phyloP scores from a whole-genome alignment of 2,888 invertebrate genomes.

The Orchesella flavescens region DNA sequence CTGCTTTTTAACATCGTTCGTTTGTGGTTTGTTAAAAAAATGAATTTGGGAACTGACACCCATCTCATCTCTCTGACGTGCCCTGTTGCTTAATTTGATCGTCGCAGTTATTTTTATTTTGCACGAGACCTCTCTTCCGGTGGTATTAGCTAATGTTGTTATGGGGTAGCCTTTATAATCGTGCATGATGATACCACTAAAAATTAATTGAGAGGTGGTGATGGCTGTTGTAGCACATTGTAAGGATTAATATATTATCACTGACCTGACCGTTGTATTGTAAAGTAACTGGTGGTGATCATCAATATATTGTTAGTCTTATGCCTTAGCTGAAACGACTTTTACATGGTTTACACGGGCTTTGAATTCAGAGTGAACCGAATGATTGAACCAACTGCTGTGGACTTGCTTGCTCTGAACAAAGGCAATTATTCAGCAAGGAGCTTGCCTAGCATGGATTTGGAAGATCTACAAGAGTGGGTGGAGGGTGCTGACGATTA shows the following conservation, averaged over 20 bases:
- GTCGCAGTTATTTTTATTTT: too few species aligned
- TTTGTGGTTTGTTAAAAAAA: too few species aligned
- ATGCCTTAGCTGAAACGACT: too few species aligned
- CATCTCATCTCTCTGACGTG: slow-evolving; percentile 2
- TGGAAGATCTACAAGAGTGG: slow-evolving; percentile 71
- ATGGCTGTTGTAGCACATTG: not conserved
- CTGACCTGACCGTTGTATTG: too few species aligned
- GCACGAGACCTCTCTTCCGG: too few species aligned
- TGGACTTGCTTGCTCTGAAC: slow-evolving; percentile 65
- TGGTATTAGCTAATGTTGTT: too few species aligned
- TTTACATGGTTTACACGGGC: not conserved
- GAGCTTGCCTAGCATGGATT: slow-evolving; percentile 70
- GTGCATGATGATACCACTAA: not conserved
- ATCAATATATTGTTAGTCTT: too few species aligned
- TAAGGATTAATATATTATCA: too few species aligned
- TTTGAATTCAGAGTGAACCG: slow-evolving; percentile 61
- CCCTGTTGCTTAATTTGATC: not conserved
- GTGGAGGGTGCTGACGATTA: slow-evolving; percentile 70
- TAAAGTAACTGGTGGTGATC: too few species aligned
- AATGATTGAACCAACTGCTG: slow-evolving; percentile 63
- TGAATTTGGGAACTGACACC: slow-evolving; percentile 37
- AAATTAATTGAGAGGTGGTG: not conserved
- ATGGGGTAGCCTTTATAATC: too few species aligned
- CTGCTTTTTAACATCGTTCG: slow-evolving; percentile 31
- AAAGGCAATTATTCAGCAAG: slow-evolving; percentile 66